Evolutionary conservation across 2,113 vertebrate species (phyloP).

Genomic region (Crotalus horridus): DNA sequence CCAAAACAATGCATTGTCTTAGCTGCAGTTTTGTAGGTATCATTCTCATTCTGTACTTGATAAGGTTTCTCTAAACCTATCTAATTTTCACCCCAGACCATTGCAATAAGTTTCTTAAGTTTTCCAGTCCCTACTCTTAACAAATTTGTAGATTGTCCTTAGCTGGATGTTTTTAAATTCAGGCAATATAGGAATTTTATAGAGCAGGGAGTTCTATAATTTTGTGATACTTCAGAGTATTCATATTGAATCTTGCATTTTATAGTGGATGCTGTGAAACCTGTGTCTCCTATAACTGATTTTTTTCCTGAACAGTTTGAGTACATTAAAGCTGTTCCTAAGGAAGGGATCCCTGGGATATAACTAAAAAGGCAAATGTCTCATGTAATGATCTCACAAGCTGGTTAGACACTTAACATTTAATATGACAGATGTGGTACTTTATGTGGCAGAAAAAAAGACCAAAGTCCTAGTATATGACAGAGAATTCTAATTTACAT

Average conservation of each 20-base stretch:
- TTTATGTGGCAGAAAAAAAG: neutral
- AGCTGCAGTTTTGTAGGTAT: no score
- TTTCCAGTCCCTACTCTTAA: neutral
- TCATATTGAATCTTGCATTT: neutral
- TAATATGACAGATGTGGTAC: neutral
- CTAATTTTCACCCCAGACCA: neutral
- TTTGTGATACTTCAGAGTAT: neutral
- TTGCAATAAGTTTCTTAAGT: neutral
- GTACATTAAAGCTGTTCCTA: neutral
- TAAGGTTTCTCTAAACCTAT: neutral
- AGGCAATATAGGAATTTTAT: neutral
- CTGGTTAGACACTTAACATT: neutral
- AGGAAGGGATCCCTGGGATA: neutral
- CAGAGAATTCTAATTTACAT: neutral
- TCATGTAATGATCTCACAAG: neutral
- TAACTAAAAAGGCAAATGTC: neutral
- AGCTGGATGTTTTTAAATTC: neutral
- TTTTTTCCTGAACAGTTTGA: neutral
- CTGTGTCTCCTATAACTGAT: neutral
- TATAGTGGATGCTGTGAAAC: neutral
- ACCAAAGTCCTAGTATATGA: neutral
- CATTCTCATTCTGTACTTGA: neutral
- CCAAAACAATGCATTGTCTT: no score
- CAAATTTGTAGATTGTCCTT: neutral
- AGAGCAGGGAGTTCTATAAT: neutral